Conservation (phyloP, 2,797 vertebrate genomes). For the Lacerta bilineata region DNA sequence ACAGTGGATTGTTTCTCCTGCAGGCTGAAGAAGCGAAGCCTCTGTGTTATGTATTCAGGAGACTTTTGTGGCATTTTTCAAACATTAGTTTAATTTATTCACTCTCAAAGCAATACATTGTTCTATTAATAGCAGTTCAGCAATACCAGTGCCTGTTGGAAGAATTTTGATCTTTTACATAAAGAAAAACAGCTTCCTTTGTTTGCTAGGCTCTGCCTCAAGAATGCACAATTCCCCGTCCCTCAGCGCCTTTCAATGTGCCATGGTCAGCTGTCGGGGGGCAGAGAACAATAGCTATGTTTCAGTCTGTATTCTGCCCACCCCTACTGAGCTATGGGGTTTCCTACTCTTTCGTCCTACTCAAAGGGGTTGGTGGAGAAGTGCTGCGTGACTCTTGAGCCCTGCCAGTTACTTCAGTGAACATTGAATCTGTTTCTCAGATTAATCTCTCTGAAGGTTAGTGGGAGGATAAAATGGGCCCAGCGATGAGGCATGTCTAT, state of each 20-base stretch:
- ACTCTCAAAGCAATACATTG: constrained; percentile 58
- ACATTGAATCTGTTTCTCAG: background rate
- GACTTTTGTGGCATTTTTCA: constrained; percentile 51
- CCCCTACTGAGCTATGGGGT: background rate
- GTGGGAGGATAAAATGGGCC: too few species aligned
- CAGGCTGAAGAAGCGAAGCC: constrained; percentile 22
- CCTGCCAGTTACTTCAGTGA: background rate
- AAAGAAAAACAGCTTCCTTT: constrained; percentile 63
- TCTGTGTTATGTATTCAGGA: constrained; percentile 21
- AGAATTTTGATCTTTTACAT: constrained; percentile 71
- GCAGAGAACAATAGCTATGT: constrained; percentile 59
- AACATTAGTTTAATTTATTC: constrained; percentile 58
- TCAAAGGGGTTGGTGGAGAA: constrained; percentile 14
- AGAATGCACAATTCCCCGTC: constrained; percentile 66
- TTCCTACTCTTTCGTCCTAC: constrained; percentile 13
- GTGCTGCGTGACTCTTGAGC: background rate
- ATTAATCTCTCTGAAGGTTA: too few species aligned
- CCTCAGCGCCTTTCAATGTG: constrained; percentile 36
- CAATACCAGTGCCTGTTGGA: constrained; percentile 59
- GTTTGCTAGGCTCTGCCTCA: constrained; percentile 70
- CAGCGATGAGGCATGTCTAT: too few species aligned
- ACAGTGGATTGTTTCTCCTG: constrained; percentile 35
- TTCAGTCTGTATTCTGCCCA: constrained; percentile 29
- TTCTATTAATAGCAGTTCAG: constrained; percentile 65
- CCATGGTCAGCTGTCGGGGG: constrained; percentile 61